These are phyloP conservation scores for Volucella bombylans DNA, from an alignment of 2,888 invertebrate genomes.

Conservation along the genomic window DNA sequence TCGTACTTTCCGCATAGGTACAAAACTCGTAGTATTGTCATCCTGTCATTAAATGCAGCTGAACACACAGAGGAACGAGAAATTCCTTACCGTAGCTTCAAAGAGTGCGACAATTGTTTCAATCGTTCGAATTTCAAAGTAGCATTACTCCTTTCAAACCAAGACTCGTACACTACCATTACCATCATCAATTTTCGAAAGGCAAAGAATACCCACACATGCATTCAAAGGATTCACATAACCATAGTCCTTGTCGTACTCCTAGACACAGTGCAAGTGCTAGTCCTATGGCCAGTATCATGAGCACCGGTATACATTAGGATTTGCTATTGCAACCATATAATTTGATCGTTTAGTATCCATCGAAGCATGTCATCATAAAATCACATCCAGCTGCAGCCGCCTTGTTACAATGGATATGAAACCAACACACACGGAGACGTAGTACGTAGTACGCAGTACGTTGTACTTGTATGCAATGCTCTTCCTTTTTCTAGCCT, in stretches of 20 bases:
- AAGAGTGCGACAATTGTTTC: constrained; percentile 43
- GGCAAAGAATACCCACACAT: background rate
- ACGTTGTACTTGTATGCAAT: background rate
- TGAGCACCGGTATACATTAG: constrained; percentile 41
- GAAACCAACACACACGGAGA: background rate
- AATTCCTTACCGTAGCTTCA: constrained; percentile 12
- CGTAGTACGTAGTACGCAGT: too few relatives aligned
- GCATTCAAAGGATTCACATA: background rate
- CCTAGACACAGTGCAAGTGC: background rate
- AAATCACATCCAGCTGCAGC: constrained; percentile 68
- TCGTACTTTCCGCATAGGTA: too few relatives aligned
- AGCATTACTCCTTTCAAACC: background rate
- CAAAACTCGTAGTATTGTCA: background rate
- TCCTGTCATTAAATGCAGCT: constrained; percentile 22
- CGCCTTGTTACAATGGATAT: constrained; percentile 42
- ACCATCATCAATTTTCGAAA: background rate
- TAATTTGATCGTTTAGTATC: constrained; percentile 71
- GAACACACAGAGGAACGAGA: background rate
- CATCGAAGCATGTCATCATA: constrained; percentile 69
- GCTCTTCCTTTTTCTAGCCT: background rate
- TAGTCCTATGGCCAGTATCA: background rate
- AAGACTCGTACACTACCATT: background rate
- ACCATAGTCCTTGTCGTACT: too few relatives aligned
- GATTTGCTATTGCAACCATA: constrained; percentile 65
- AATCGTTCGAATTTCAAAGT: constrained; percentile 36